phyloP scores from a whole-genome alignment of 2,113 vertebrate species.

The Mungos mungo region DNA sequence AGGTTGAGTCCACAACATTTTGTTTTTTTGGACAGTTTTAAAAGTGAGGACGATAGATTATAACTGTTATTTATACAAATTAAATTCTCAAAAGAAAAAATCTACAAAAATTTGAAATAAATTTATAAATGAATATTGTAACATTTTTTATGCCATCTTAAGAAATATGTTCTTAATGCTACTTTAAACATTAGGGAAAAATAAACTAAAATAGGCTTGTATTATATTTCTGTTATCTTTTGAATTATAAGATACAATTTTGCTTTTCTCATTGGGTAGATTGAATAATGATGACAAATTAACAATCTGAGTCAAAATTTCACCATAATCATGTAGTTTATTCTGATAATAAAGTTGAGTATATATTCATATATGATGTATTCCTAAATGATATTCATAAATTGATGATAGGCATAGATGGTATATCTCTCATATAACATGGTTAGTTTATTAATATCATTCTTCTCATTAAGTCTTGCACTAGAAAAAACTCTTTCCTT shows the following conservation, averaged over 20 bases:
- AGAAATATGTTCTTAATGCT: not conserved
- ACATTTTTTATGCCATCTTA: not conserved
- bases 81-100: slow-evolving; percentile 46
- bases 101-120: not conserved
- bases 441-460: not conserved
- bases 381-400: not conserved
- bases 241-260: not conserved
- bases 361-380: not conserved
- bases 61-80: slow-evolving; percentile 66
- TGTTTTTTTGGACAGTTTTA: slow-evolving; percentile 71
- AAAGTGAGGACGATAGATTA: slow-evolving; percentile 60
- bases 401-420: not conserved
- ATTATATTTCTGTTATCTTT: not conserved
- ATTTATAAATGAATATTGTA: slow-evolving; percentile 1
- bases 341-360: not conserved
- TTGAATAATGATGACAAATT: not conserved
- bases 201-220: not conserved
- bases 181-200: not conserved
- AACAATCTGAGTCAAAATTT: not conserved
- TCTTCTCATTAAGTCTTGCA: not conserved
- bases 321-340: not conserved
- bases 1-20: slow-evolving; percentile 62
- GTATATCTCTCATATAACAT: not conserved
- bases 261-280: not conserved
- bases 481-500: not conserved